Conservation (phyloP, 2,888 invertebrate genomes). For the Phortica magna region DNA sequence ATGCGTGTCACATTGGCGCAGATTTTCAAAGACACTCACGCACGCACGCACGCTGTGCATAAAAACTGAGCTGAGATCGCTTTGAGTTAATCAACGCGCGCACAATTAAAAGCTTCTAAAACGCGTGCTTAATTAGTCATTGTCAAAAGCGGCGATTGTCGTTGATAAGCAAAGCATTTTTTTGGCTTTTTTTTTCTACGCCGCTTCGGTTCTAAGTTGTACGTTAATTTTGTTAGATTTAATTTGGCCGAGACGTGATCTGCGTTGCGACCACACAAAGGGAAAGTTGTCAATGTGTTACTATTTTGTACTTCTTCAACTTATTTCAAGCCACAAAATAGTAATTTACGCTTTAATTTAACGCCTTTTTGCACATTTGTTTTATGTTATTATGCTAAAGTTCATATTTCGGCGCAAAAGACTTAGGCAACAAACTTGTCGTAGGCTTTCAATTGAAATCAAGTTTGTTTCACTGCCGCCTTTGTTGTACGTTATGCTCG, state of each 20-base stretch:
- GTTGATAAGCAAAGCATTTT: background rate
- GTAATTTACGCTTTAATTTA: too few relatives aligned
- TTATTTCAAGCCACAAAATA: too few relatives aligned
- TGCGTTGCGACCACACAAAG: slow-evolving; percentile 59
- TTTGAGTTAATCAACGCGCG: too few relatives aligned
- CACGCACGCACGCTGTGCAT: background rate
- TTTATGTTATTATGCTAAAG: too few relatives aligned
- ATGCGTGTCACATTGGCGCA: background rate
- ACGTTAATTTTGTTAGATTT: slow-evolving; percentile 13
- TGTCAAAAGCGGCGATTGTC: slow-evolving; percentile 50
- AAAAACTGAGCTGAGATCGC: background rate
- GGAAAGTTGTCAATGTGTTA: background rate
- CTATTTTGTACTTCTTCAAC: background rate
- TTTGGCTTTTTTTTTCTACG: slow-evolving; percentile 44
- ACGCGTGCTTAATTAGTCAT: slow-evolving; percentile 63
- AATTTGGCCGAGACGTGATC: slow-evolving; percentile 48
- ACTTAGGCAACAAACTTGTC: slow-evolving; percentile 47
- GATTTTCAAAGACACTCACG: slow-evolving; percentile 30
- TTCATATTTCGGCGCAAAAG: slow-evolving; percentile 34
- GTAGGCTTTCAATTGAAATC: background rate
- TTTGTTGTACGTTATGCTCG: slow-evolving; percentile 36
- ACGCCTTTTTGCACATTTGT: too few relatives aligned
- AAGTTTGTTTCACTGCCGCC: background rate
- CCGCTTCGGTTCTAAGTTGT: slow-evolving; percentile 64
- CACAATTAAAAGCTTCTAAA: slow-evolving; percentile 30